phyloP scores from a whole-genome alignment of 2,888 invertebrate genomes.

The Pegoplata infirma region DNA sequence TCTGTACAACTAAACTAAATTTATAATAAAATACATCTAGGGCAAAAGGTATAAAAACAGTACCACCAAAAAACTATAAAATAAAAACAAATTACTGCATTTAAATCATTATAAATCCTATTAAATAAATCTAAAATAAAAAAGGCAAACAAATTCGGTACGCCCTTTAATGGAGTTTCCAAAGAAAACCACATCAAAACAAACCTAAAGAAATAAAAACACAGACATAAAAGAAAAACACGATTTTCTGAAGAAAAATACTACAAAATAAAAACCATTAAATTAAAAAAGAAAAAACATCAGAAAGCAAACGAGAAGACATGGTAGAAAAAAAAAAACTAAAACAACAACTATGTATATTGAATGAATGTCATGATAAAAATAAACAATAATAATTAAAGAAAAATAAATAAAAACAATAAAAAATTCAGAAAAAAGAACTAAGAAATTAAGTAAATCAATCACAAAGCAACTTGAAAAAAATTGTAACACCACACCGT shows the following conservation, averaged over 20 bases:
- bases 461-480: not conserved
- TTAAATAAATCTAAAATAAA: not conserved
- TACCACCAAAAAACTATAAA: not conserved
- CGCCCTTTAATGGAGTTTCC: slow-evolving; percentile 27
- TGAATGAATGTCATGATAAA: slow-evolving; percentile 57
- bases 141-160: not conserved
- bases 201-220: slow-evolving; percentile 8
- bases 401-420: slow-evolving; percentile 48
- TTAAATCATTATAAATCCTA: not conserved
- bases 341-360: slow-evolving; percentile 48
- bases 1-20: not conserved
- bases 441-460: slow-evolving; percentile 1
- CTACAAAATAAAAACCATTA: not conserved
- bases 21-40: not conserved
- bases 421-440: slow-evolving; percentile 7
- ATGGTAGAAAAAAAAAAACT: slow-evolving; percentile 10
- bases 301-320: not conserved
- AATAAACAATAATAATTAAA: slow-evolving; percentile 43
- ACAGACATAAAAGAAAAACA: slow-evolving; percentile 5
- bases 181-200: slow-evolving; percentile 38
- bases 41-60: not conserved
- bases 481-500: slow-evolving; percentile 7
- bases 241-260: slow-evolving; percentile 18
- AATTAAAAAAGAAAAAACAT: not conserved
- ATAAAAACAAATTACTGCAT: not conserved